A percentile compares a stretch with the other conserved stretches of the same genome.
Conservation (phyloP, 2,888 invertebrate genomes). For the Saturnia pavonia region DNA sequence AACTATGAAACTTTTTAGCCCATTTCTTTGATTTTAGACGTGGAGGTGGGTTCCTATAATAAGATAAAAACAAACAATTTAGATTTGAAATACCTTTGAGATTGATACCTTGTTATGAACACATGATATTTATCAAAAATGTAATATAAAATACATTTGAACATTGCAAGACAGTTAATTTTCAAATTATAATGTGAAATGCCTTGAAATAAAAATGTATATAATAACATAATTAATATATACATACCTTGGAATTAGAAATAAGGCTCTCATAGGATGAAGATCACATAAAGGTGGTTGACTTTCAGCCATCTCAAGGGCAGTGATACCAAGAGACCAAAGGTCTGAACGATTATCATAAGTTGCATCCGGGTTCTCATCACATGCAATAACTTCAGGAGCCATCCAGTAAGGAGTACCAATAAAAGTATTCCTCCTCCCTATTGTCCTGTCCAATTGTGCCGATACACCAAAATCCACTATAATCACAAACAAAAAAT, state of each 20-base stretch:
- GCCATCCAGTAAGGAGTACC: constrained; percentile 99
- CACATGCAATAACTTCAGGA: constrained; percentile 99
- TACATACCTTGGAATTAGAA: constrained; percentile 91
- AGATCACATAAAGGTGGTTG: constrained; percentile 99
- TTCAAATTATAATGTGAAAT: too few species aligned
- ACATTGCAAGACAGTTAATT: neutral
- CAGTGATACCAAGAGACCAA: constrained; percentile 97
- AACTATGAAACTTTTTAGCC: constrained; percentile 98
- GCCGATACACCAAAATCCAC: constrained; percentile 99
- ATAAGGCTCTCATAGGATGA: constrained; percentile 99
- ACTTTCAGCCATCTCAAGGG: constrained; percentile 99
- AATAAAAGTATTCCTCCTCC: constrained; percentile 99
- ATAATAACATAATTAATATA: neutral
- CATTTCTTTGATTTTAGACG: constrained; percentile 98
- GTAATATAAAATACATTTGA: neutral
- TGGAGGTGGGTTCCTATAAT: constrained; percentile 94
- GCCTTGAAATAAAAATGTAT: too few species aligned
- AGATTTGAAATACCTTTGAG: too few species aligned
- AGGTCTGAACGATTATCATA: constrained; percentile 98
- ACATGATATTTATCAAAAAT: neutral
- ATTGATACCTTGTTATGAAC: too few species aligned
- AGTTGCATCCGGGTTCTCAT: constrained; percentile 99
- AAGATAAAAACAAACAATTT: neutral
- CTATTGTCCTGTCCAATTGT: constrained; percentile 99
- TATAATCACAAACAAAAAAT: constrained; percentile 46